Conservation (phyloP, 2,888 invertebrate species). For the Dendrolimus houi region DNA sequence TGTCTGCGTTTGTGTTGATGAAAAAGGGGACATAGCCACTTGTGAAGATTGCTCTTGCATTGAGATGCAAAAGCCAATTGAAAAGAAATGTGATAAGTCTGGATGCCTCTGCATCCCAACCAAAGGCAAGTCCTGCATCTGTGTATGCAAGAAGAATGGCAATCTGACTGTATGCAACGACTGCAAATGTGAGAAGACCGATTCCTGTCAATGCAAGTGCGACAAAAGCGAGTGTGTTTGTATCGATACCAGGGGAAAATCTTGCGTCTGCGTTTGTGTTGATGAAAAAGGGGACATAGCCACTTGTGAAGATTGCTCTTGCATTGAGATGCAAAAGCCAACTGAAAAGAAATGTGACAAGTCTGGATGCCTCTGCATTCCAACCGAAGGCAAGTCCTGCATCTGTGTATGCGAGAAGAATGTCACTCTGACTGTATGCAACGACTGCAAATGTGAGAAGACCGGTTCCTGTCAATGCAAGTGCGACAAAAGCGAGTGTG, state of each 20-base stretch:
- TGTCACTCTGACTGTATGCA: slow-evolving; percentile 13
- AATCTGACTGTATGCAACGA: not conserved
- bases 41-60: slow-evolving; percentile 3
- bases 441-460: slow-evolving; percentile 19
- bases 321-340: not conserved
- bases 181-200: not conserved
- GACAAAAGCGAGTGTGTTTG: slow-evolving; percentile 17
- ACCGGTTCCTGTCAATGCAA: slow-evolving; percentile 1
- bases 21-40: slow-evolving; percentile 14
- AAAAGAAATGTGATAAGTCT: slow-evolving; percentile 21
- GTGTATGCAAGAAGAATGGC: slow-evolving; percentile 2
- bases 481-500: slow-evolving; percentile 17
- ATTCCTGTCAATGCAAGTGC: slow-evolving; percentile 12
- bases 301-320: slow-evolving; percentile 6
- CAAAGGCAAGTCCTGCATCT: slow-evolving; percentile 18
- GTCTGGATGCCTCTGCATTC: slow-evolving; percentile 13
- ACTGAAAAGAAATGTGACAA: slow-evolving; percentile 9
- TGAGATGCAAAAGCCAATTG: not conserved
- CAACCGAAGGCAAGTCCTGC: slow-evolving; percentile 14
- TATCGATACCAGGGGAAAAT: slow-evolving; percentile 14
- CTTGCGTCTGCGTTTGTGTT: slow-evolving; percentile 13
- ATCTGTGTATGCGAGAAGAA: slow-evolving; percentile 16
- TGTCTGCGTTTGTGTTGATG: slow-evolving; percentile 24
- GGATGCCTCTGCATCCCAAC: slow-evolving; percentile 23
- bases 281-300: slow-evolving; percentile 10